Base-by-base conservation (phyloP, 2,888 invertebrate genomes). In the Dasysyrphus albostriatus region DNA sequence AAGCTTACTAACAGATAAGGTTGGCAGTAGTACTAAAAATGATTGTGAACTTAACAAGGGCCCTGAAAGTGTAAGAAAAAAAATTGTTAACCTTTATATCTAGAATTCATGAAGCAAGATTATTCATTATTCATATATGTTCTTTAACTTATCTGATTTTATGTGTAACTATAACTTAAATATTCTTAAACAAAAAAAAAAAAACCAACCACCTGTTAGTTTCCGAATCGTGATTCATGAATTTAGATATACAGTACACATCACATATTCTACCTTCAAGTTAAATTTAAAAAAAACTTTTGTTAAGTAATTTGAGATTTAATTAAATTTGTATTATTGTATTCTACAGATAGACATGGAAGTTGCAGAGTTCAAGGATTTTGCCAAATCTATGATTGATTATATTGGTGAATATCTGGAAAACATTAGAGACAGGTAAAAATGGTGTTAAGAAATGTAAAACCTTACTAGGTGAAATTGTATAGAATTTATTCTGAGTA, bases 331-430 rank as follows among this genome's bases (percentile, higher is more conserved):
- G 4, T 59, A 42, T 39, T 42, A 14, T 61, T 61, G 44, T 54
- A 79, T 42, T 58, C 63, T 81, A 54, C 88, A 92, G 93, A 92
- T 93, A 90, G 93, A 93, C 85, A 97, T 97, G 97, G 97, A 97
- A 92, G 95, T 96, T 54, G 94, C 95, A 89, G 95, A 96, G 89
- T 97, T 97, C 92, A 96, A 95, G 92, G 96, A 96, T 89, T 97
- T 97, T 91, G 98, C 98, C 85, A 97, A 97, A 92, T 97, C 97
- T 91, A 98, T 98, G 97, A 95, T 98, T 49, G 98, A 98, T 91
- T 99, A 97, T 92, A 97, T 99, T 83, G 96, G 97, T 9, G 96
- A 98, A 90, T 99, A 99, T 93, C 94, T 98, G 93, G 98, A 98
- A 92, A 98, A 97, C 90, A 98, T 99, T 89, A 94, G 98, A 91